Evolutionary conservation across 2,797 vertebrate genomes (phyloP).

Genomic region (Harpagifer antarcticus): DNA sequence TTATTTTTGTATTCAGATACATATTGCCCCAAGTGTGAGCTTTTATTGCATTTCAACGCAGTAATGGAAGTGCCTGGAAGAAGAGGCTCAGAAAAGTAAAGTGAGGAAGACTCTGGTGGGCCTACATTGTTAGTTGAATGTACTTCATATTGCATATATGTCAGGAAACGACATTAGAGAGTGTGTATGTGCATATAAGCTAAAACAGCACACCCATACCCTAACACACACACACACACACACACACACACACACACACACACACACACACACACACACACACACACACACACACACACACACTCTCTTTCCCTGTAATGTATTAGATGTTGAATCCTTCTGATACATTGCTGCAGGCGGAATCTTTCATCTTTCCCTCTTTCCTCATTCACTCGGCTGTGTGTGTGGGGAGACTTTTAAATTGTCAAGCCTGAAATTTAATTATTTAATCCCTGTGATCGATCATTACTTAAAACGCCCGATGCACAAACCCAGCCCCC

Average conservation of each 20-base stretch:
- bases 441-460: slow-evolving; percentile 81
- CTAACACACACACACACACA: slow-evolving; percentile 6
- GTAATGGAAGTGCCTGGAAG: slow-evolving; percentile 57
- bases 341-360: slow-evolving; percentile 69
- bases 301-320: slow-evolving; percentile 41
- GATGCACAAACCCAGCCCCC: slow-evolving; percentile 36
- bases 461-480: slow-evolving; percentile 77
- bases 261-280: slow-evolving; percentile 1
- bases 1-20: slow-evolving; percentile 31
- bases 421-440: slow-evolving; percentile 78
- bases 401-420: slow-evolving; percentile 76
- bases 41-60: slow-evolving; percentile 43
- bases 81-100: slow-evolving; percentile 54
- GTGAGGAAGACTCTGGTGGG: slow-evolving; percentile 52
- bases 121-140: slow-evolving; percentile 44
- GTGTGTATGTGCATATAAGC: slow-evolving; percentile 17
- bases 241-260: slow-evolving; percentile 1
- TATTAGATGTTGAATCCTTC: slow-evolving; percentile 67
- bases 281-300: slow-evolving; percentile 1
- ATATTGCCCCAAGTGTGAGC: slow-evolving; percentile 44
- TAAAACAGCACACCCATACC: slow-evolving; percentile 33
- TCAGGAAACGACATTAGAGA: slow-evolving; percentile 37
- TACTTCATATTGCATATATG: slow-evolving; percentile 48
- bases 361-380: slow-evolving; percentile 75
- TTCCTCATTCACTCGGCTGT: slow-evolving; percentile 60